Base-by-base conservation (phyloP, 2,113 vertebrate species). In the Forbesichthys papilliferus region DNA sequence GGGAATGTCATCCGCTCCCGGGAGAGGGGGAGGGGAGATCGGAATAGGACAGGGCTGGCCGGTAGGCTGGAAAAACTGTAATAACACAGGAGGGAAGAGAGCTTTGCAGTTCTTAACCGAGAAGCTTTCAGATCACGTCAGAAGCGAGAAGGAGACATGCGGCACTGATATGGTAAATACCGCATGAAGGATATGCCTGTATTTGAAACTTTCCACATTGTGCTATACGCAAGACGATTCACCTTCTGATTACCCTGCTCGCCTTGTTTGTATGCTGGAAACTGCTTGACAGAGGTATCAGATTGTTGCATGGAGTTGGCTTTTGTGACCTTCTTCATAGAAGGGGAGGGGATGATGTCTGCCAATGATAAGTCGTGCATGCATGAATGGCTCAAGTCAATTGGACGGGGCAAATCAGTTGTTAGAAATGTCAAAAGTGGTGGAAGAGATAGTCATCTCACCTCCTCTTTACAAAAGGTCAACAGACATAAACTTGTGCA, bases 71-170 rank as follows among this genome's bases (percentile, higher is more conserved):
- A 58, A 68, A 60, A 13, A 47, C 78, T 84, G 77, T 75, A 87
- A 86, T 63, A 88, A 85, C 80, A 84, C 47, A 20, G 63, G 70
- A 85, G 77, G 87, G 36, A 85, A 85, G 73, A 81, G 73, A 83
- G 11, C 62, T 11, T 48, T 18, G 63, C 73, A 81, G 78, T 79
- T 80, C 47, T 73, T 64, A 18, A 48, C 71, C 36, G 62, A 48
- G 71, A 68, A 69, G 75, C 82, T 86, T 82, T 75, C 75, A 82
- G 56, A 70, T 27, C 71, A 36, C 52, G 63, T 67, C 82, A 75
- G 79, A 79, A 71, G 74, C 69, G 52, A 65, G 48, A 68, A 66
- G 76, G 67, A 71, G 53, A 59, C 54, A 51, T 12, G 52, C 73
- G 9, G 33, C 8, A 67, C 11, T 48, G 64, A 64, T 1, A 89